Base-by-base conservation (phyloP, 2,888 invertebrate species). In the Harpalus rubripes region DNA sequence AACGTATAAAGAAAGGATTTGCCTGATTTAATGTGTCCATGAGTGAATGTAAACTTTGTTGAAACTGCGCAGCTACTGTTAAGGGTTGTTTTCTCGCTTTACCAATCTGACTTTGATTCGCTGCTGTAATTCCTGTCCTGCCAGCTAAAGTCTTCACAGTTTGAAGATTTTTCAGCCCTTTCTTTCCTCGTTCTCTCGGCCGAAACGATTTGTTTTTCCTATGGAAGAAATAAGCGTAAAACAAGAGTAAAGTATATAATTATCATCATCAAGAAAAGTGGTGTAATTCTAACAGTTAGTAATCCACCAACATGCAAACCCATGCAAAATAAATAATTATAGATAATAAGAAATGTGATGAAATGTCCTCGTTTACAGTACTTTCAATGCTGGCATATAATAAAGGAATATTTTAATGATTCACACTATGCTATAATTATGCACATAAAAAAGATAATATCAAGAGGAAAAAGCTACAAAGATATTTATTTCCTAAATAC, bases 51-150 rank as follows among this genome's bases (percentile, higher is more conserved):
- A 99, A 92, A 74, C 98, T 98, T 91, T 96, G 96, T 91, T 98
- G 96, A 91, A 99, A 99, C 92, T 99, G 98, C 12, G 97, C 97
- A 1, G 98, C 96, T 0, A 98, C 98, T 0, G 98, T 98, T 89
- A 97, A 94, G 10, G 97, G 97, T 89, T 97, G 96, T 91, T 97
- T 97, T 85, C 97, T 92, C 56, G 96, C 95, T 90, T 94, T 94
- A 12, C 93, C 93, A 16, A 91, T 88, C 88, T 92, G 92, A 52
- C 90, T 90, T 86, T 91, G 91, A 86, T 89, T 90, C 10, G 93
- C 93, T 0, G 93, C 92, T 86, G 94, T 93, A 85, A 94, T 93
- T 72, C 94, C 94, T 68, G 94, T 96, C 87, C 95, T 93, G 1
- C 96, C 97, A 0, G 97, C 97, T 81, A 98, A 92, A 4, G 97